A percentile compares a stretch with the other conserved stretches of the same genome.
Evolutionary conservation across 1,140 invertebrate genomes (phyloP).

Genomic region (Hypothenemus hampei): DNA sequence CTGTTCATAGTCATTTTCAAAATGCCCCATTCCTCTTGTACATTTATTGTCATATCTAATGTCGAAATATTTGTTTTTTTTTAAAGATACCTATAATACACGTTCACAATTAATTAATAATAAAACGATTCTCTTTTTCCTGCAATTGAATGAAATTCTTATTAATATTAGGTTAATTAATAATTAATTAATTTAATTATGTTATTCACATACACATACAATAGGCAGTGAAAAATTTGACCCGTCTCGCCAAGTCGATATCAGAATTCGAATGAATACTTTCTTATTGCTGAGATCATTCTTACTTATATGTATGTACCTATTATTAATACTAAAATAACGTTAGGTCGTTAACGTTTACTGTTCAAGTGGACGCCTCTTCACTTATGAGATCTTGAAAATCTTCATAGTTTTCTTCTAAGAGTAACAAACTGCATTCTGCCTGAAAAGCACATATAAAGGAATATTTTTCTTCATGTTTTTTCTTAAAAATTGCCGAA

Average conservation of each 20-base stretch:
- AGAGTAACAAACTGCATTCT: too few relatives aligned
- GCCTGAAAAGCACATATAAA: too few relatives aligned
- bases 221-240: constrained; percentile 26
- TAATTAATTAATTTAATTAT: constrained; percentile 5
- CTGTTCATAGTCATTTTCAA: neutral
- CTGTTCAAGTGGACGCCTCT: neutral
- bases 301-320: neutral
- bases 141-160: constrained; percentile 8
- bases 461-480: constrained; percentile 10
- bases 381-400: too few relatives aligned
- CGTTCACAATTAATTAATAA: constrained; percentile 33
- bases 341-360: constrained; percentile 3
- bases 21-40: constrained; percentile 39
- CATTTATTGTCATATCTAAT: constrained; percentile 42
- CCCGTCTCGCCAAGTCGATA: neutral
- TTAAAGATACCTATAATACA: constrained; percentile 27
- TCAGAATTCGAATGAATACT: constrained; percentile 6
- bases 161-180: constrained; percentile 8
- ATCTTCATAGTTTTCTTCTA: too few relatives aligned
- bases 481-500: too few relatives aligned
- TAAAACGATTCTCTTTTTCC: too few relatives aligned
- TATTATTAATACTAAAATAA: constrained; percentile 37
- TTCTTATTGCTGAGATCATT: constrained; percentile 27
- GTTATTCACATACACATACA: too few relatives aligned
- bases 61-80: constrained; percentile 22